phyloP scores from a whole-genome alignment of 2,888 invertebrate genomes.

The Morpho helenor region DNA sequence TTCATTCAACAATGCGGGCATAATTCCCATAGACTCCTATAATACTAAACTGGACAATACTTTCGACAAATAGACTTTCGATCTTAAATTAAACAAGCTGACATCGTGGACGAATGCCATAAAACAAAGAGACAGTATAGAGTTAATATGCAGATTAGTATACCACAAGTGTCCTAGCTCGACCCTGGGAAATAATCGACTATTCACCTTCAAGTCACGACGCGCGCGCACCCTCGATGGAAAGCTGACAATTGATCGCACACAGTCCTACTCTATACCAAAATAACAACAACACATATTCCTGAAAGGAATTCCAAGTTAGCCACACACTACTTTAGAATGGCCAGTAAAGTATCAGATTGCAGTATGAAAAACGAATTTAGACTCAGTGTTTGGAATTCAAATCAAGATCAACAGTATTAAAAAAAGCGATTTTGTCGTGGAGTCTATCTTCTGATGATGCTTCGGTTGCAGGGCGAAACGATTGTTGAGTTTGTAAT shows the following conservation, averaged over 20 bases:
- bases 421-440: too few species aligned
- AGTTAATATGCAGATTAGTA: constrained; percentile 63
- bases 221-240: constrained; percentile 42
- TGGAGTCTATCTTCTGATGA: too few species aligned
- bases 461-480: too few species aligned
- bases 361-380: too few species aligned
- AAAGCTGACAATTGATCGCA: constrained; percentile 28
- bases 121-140: constrained; percentile 27
- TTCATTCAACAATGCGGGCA: too few species aligned
- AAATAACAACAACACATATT: constrained; percentile 3
- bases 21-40: too few species aligned
- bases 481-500: too few species aligned
- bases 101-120: constrained; percentile 9
- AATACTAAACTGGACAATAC: too few species aligned
- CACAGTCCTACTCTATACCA: constrained; percentile 1
- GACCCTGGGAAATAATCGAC: constrained; percentile 46
- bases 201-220: constrained; percentile 64
- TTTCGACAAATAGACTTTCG: neutral
- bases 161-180: constrained; percentile 37
- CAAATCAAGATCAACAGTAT: too few species aligned
- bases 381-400: too few species aligned
- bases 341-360: neutral
- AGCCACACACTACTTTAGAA: neutral
- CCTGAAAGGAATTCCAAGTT: neutral
- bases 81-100: constrained; percentile 11